These are phyloP conservation scores for Cephus nigrinus DNA, from an alignment of 2,888 invertebrate genomes.

Conservation along the genomic window DNA sequence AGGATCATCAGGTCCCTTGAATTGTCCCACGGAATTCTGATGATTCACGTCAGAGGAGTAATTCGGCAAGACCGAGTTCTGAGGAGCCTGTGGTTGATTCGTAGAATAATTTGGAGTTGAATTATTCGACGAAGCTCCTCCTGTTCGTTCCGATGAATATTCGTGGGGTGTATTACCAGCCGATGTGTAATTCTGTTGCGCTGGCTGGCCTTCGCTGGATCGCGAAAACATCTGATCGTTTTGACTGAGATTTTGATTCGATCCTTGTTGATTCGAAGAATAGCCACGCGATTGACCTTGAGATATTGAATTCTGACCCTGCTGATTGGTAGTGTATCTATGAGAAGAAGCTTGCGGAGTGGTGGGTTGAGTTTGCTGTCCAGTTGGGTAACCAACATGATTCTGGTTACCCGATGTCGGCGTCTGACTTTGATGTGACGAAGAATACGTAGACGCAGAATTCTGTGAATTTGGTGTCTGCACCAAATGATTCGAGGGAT, in stretches of 20 bases:
- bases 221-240: conserved; percentile 46
- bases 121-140: conserved; percentile 35
- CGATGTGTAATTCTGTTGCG: conserved; percentile 37
- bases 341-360: conserved; percentile 23
- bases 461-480: conserved; percentile 32
- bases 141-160: conserved; percentile 45
- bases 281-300: conserved; percentile 41
- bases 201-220: conserved; percentile 37
- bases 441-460: conserved; percentile 17
- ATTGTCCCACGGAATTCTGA: conserved; percentile 42
- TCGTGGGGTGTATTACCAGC: conserved; percentile 38
- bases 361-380: conserved; percentile 23
- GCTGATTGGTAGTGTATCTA: conserved; percentile 24
- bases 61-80: conserved; percentile 36
- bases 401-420: conserved; percentile 15
- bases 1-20: conserved; percentile 54
- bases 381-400: conserved; percentile 23
- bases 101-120: conserved; percentile 41
- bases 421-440: conserved; percentile 26
- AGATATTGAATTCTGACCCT: conserved; percentile 28
- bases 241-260: conserved; percentile 28
- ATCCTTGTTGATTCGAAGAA: conserved; percentile 38
- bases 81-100: conserved; percentile 36
- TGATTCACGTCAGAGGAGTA: conserved; percentile 37
- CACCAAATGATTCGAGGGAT: conserved; percentile 37